These are phyloP conservation scores for Smutsia temminckii DNA, from an alignment of 2,797 vertebrate genomes.

Conservation along the genomic window DNA sequence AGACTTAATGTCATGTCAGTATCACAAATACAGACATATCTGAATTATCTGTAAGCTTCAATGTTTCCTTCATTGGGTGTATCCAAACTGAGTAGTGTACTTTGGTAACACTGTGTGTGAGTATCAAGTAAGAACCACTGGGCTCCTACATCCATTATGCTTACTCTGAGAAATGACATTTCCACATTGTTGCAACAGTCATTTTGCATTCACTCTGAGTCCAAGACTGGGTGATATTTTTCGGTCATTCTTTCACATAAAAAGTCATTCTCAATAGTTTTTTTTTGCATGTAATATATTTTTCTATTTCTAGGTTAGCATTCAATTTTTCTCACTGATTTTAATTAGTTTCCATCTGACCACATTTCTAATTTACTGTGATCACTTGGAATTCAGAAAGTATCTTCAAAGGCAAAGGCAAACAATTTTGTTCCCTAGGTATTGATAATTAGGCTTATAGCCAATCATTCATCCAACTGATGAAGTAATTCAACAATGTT, in stretches of 20 bases:
- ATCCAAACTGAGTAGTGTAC: background rate
- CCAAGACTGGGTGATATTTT: background rate
- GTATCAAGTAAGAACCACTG: background rate
- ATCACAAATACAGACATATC: background rate
- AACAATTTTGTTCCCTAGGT: background rate
- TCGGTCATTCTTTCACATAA: background rate
- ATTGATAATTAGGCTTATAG: background rate
- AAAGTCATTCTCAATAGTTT: background rate
- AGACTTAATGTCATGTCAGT: background rate
- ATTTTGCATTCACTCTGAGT: background rate
- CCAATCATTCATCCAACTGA: background rate
- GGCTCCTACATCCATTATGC: background rate
- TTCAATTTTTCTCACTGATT: background rate
- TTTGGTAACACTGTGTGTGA: background rate
- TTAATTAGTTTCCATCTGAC: background rate
- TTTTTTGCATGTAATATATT: background rate
- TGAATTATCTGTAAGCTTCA: background rate
- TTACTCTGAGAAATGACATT: background rate
- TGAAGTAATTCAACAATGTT: background rate
- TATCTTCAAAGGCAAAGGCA: background rate
- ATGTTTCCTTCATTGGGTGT: background rate
- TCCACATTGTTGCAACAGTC: background rate
- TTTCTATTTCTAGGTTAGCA: slow-evolving; percentile 10
- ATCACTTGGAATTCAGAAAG: background rate
- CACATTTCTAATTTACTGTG: background rate